phyloP scores from a whole-genome alignment of 1,140 invertebrate species.

The Dendroctonus valens region DNA sequence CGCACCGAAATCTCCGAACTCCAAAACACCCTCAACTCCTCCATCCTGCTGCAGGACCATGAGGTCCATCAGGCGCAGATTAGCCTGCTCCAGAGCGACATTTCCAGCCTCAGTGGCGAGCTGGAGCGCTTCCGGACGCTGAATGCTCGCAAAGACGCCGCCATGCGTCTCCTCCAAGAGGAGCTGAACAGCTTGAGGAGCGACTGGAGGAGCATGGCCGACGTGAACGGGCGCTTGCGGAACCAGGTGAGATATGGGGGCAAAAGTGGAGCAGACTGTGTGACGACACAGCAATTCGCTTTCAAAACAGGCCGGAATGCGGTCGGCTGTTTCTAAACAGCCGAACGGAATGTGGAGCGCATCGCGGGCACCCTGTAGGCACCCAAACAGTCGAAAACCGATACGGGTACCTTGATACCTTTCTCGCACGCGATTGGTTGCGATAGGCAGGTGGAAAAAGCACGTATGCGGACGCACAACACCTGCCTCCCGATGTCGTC shows the following conservation, averaged over 20 bases:
- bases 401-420: background rate
- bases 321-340: too few relatives aligned
- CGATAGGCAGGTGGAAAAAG: background rate
- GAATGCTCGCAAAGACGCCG: constrained; percentile 45
- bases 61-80: constrained; percentile 45
- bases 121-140: constrained; percentile 42
- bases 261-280: background rate
- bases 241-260: constrained; percentile 44
- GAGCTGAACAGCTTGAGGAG: constrained; percentile 45
- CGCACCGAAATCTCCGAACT: constrained; percentile 50
- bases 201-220: constrained; percentile 42
- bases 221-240: constrained; percentile 45
- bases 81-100: constrained; percentile 46
- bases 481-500: constrained; percentile 1
- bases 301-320: too few relatives aligned
- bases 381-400: background rate
- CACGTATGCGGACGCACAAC: background rate
- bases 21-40: constrained; percentile 47
- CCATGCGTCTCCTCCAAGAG: constrained; percentile 41
- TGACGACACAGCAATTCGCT: constrained; percentile 3
- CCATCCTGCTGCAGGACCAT: constrained; percentile 44
- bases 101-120: constrained; percentile 46
- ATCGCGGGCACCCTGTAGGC: too few relatives aligned
- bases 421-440: constrained; percentile 1
- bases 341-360: too few relatives aligned